Evolutionary conservation across 35 echinoderm and acorn worm genomes (phyloP), one percentile per base, ranked within the genome.

Genomic region (Holothuria glaberrima): DNA sequence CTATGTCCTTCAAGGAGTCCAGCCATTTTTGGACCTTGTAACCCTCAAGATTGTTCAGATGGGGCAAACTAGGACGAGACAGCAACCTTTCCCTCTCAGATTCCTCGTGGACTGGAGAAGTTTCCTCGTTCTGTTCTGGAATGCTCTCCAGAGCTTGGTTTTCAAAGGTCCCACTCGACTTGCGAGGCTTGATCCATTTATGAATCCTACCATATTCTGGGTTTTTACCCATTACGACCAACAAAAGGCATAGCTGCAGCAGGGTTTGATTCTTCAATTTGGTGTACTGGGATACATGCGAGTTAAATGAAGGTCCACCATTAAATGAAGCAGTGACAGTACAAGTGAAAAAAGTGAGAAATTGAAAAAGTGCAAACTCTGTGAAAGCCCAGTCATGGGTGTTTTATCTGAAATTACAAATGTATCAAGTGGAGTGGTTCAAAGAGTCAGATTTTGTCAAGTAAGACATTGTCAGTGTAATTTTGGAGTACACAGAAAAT

Each of bases 11-110:
- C 20, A 78, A 48, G 5, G 74, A 78, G 21, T 78, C 74, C 36
- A 78, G 44, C 74, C 74, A 78, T 27, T 48, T 21, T 48, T 78
- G 74, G 33, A 78, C 24, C 16, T 78, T 38, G 26, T 78, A 50
- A 27, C 74, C 74, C 17, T 78, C 74, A 7, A 18, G 20, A 21
- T 29, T 48, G n/a, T 18, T 26, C 21, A 50, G 6, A 48, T 6
- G 74, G 12, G 44, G 6, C n/a, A 78, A 48, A 48, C 50, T 48
- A 12, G 74, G 18, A 21, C 50, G 6, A 9, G 74, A 33, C 2
- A 38, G 29, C 20, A 14, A 9, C 41, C 33, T 54, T 54, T 54
- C 71, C 9, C 50, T 24, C 6, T 25, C 41, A 1, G 20, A 7
- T 5, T 78, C 74, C 16, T 27, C 46, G 13, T 27, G 0, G 35